phyloP scores from a whole-genome alignment of 2,797 vertebrate genomes.

The Bufotes viridis region DNA sequence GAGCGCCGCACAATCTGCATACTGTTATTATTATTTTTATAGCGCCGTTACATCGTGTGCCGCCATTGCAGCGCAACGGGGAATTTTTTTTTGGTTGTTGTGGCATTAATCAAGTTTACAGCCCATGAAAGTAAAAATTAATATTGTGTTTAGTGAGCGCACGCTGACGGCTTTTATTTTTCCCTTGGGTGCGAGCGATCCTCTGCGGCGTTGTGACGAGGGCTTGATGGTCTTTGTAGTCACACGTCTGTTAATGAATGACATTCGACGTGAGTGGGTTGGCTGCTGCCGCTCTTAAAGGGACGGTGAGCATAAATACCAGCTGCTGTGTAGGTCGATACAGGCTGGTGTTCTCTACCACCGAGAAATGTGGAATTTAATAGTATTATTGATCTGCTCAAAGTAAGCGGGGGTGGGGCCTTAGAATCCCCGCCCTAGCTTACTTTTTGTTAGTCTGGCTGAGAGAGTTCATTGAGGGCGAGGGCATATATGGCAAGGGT shows the following conservation, averaged over 20 bases:
- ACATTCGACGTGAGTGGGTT: not conserved
- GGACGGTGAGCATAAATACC: not conserved
- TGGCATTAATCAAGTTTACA: conserved; percentile 42
- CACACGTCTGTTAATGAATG: not conserved
- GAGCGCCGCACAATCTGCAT: conserved; percentile 21
- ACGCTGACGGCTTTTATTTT: not conserved
- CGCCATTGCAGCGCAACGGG: not conserved
- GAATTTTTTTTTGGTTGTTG: not conserved
- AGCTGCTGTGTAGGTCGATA: no score
- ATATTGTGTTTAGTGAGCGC: conserved; percentile 27
- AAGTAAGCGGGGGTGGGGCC: no score
- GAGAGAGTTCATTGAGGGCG: no score
- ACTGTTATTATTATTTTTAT: conserved; percentile 38
- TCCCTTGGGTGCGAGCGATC: not conserved
- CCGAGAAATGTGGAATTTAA: not conserved
- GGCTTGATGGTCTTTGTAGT: conserved; percentile 2
- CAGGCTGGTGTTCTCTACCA: not conserved
- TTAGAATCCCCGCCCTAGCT: no score
- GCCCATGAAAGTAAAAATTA: conserved; percentile 24
- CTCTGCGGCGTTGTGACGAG: not conserved
- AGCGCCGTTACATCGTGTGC: not conserved
- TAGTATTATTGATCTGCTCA: no score
- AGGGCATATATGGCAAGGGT: no score
- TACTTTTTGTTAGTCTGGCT: no score
- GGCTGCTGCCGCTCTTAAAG: not conserved